Conservation (phyloP, 2,113 vertebrate species). For the Myiopsitta monachus region DNA sequence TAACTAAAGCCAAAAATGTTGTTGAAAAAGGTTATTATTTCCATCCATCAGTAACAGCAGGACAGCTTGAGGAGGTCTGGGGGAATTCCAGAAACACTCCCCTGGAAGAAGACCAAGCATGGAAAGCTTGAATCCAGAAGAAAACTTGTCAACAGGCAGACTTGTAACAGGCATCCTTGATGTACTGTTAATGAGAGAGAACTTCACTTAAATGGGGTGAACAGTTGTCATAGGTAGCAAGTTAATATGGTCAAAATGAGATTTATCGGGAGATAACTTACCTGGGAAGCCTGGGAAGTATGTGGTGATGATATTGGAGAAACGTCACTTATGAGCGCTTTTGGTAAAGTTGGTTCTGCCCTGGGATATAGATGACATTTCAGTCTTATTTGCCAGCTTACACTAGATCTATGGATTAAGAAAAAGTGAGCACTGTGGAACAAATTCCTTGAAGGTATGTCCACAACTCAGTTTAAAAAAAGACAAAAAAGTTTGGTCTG, state of each 20-base stretch:
- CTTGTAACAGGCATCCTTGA: background rate
- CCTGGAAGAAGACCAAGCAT: background rate
- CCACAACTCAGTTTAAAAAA: background rate
- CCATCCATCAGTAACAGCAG: background rate
- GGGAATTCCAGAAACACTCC: background rate
- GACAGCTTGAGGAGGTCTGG: background rate
- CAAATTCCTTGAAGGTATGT: background rate
- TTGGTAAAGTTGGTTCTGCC: background rate
- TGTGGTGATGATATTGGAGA: background rate
- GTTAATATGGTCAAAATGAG: background rate
- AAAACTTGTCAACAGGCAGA: background rate
- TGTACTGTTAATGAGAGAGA: background rate
- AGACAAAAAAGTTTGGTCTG: background rate
- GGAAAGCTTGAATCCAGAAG: background rate
- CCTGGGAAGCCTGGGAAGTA: background rate
- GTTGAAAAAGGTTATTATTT: background rate
- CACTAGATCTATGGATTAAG: background rate
- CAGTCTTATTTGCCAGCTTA: background rate
- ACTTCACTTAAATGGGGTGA: background rate
- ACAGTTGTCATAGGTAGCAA: background rate
- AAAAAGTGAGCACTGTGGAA: background rate
- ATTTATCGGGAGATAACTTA: background rate
- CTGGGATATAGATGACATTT: background rate
- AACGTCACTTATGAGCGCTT: background rate
- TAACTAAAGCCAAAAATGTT: background rate